A percentile compares a stretch with the other conserved stretches of the same genome.
phyloP scores from a whole-genome alignment of 2,888 invertebrate species.

The Patella caerulea region DNA sequence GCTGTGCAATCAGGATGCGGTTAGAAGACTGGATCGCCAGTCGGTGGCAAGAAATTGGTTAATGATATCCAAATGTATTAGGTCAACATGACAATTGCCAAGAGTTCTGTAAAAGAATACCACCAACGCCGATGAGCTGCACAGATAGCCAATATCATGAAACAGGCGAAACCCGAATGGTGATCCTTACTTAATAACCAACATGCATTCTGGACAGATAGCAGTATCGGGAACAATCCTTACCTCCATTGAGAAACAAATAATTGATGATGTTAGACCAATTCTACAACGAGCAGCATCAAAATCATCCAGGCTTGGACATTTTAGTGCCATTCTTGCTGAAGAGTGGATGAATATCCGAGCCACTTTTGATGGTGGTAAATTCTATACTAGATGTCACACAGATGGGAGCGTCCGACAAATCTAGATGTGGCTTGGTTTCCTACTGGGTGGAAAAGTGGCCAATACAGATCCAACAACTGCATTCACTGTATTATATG shows the following conservation, averaged over 20 bases:
- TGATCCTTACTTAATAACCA: slow-evolving; percentile 18
- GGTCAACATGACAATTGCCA: slow-evolving; percentile 30
- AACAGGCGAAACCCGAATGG: neutral
- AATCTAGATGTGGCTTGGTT: slow-evolving; percentile 33
- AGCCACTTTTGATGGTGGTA: slow-evolving; percentile 41
- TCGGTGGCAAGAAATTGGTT: slow-evolving; percentile 14
- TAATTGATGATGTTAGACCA: slow-evolving; percentile 26
- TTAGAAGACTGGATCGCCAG: slow-evolving; percentile 9
- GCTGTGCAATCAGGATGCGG: slow-evolving; percentile 35
- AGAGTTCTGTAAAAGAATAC: slow-evolving; percentile 31
- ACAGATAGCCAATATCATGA: neutral
- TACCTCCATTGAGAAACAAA: slow-evolving; percentile 1
- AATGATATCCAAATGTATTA: slow-evolving; percentile 36
- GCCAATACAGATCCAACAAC: slow-evolving; percentile 9
- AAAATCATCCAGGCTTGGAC: slow-evolving; percentile 32
- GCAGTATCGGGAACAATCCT: neutral
- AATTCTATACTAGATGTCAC: slow-evolving; percentile 30
- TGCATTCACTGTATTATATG: neutral
- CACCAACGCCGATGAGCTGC: neutral
- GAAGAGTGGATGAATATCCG: slow-evolving; percentile 41
- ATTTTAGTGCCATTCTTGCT: slow-evolving; percentile 30
- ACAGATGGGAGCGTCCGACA: slow-evolving; percentile 24
- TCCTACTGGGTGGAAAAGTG: slow-evolving; percentile 3
- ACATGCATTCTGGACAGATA: slow-evolving; percentile 20
- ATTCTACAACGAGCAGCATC: slow-evolving; percentile 30